Conservation (phyloP, 2,797 vertebrate species). For the Sebastolobus altivelis region DNA sequence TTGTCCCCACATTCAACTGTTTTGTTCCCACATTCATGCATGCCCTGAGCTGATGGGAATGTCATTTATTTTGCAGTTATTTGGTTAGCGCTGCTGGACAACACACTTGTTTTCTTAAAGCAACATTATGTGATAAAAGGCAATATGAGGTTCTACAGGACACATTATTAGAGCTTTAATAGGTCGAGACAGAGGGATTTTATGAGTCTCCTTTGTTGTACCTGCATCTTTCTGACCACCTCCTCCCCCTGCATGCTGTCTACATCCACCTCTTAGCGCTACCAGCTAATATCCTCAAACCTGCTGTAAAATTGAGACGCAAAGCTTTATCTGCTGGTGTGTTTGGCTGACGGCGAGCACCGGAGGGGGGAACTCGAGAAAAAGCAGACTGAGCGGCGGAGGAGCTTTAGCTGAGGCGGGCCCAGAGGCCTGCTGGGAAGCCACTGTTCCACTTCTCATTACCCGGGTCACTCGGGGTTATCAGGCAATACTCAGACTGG, state of each 20-base stretch:
- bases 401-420: slow-evolving; percentile 46
- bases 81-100: neutral
- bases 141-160: neutral
- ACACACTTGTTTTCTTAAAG: neutral
- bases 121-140: neutral
- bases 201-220: neutral
- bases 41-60: no score
- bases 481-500: slow-evolving; percentile 71
- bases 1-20: neutral
- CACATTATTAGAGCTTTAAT: neutral
- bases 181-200: neutral
- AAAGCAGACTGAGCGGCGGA: slow-evolving; percentile 34
- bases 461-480: slow-evolving; percentile 76
- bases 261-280: neutral
- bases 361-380: slow-evolving; percentile 42
- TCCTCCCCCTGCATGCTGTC: neutral
- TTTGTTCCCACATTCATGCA: neutral
- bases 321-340: slow-evolving; percentile 54
- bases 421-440: slow-evolving; percentile 69
- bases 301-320: slow-evolving; percentile 55
- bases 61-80: neutral
- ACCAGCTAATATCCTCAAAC: slow-evolving; percentile 30
- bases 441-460: slow-evolving; percentile 77
- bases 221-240: slow-evolving; percentile 1
- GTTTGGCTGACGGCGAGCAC: slow-evolving; percentile 57